Conservation (phyloP, 2,888 invertebrate genomes). For the Microctonus aethiopoides region DNA sequence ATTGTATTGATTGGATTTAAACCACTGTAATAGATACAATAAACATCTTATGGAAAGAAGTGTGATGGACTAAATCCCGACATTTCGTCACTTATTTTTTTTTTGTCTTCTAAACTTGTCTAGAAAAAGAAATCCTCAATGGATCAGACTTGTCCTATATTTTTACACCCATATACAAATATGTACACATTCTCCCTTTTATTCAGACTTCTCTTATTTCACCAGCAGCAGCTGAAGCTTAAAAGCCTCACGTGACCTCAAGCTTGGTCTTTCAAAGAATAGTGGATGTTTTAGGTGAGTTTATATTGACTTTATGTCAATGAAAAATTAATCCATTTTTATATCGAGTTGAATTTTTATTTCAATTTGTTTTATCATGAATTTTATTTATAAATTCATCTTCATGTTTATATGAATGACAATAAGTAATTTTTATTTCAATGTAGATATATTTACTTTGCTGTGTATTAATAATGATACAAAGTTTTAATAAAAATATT, state of each 20-base stretch:
- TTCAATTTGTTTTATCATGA: conserved; percentile 3
- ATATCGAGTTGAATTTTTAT: conserved; percentile 11
- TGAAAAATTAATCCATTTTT: neutral
- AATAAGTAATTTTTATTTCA: too few relatives aligned
- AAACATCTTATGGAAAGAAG: neutral
- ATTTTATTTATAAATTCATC: neutral
- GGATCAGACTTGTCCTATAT: conserved; percentile 1
- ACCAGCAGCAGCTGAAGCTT: conserved; percentile 16
- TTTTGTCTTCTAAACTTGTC: neutral
- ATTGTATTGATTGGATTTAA: neutral
- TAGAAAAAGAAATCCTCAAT: neutral
- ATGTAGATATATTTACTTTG: too few relatives aligned
- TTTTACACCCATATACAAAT: neutral
- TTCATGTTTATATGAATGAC: neutral
- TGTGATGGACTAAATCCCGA: neutral
- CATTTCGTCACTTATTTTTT: neutral
- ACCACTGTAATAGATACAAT: neutral
- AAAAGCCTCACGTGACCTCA: conserved; percentile 27
- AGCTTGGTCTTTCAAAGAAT: neutral
- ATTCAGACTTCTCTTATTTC: conserved; percentile 10
- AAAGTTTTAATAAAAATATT: too few relatives aligned
- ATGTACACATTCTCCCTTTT: neutral
- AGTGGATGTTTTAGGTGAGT: neutral
- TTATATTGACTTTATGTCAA: neutral
- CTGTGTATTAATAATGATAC: too few relatives aligned